Evolutionary conservation across 2,113 vertebrate genomes (phyloP).

Genomic region (Labeo catla): DNA sequence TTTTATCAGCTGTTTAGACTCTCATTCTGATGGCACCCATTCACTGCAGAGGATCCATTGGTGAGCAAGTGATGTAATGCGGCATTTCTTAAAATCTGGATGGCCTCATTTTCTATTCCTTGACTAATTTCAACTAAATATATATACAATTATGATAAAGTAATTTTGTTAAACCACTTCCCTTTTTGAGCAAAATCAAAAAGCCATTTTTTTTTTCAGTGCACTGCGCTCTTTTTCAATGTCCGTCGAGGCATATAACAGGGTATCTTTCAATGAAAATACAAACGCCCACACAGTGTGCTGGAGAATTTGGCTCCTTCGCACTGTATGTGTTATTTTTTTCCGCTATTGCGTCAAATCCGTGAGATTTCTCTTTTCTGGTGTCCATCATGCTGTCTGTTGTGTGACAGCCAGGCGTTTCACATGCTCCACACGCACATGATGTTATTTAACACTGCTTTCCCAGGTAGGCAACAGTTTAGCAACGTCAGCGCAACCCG

Average conservation of each 20-base stretch:
- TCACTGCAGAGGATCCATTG: too few species aligned
- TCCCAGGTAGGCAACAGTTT: slow-evolving; percentile 6
- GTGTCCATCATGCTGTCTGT: slow-evolving; percentile 27
- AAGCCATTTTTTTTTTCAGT: neutral
- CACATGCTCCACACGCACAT: neutral
- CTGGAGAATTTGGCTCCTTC: slow-evolving; percentile 28
- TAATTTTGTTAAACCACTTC: neutral
- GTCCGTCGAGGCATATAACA: neutral
- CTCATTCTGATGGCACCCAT: too few species aligned
- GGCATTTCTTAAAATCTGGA: too few species aligned
- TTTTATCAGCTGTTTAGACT: too few species aligned
- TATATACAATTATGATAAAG: neutral
- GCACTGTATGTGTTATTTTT: neutral
- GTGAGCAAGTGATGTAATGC: too few species aligned
- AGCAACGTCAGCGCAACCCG: neutral
- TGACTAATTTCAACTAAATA: neutral
- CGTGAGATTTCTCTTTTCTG: slow-evolving; percentile 28
- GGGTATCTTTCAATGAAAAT: slow-evolving; percentile 8
- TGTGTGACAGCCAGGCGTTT: neutral
- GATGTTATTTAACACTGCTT: neutral
- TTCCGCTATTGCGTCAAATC: slow-evolving; percentile 23
- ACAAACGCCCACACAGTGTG: slow-evolving; percentile 32
- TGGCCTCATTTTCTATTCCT: too few species aligned
- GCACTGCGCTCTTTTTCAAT: neutral
- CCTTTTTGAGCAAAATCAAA: neutral